phyloP scores from a whole-genome alignment of 2,888 invertebrate genomes.

The Phaedon cochleariae region DNA sequence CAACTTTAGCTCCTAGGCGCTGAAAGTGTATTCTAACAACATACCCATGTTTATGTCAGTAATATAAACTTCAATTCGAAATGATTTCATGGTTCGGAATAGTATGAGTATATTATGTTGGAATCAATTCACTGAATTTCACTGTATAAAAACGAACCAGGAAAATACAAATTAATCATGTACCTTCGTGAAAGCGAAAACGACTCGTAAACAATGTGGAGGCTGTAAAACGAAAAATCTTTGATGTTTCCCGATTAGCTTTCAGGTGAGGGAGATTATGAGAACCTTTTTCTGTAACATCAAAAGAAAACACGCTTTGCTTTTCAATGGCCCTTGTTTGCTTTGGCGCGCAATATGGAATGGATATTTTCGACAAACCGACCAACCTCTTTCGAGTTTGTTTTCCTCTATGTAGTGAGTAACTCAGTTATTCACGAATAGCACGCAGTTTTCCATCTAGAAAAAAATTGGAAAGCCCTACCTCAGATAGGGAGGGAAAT shows the following conservation, averaged over 20 bases:
- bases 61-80: no score
- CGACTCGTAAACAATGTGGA: constrained; percentile 24
- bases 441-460: neutral
- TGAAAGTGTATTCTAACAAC: no score
- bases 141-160: neutral
- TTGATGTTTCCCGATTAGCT: constrained; percentile 31
- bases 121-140: no score
- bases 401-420: neutral
- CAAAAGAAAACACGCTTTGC: constrained; percentile 33
- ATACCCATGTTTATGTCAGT: no score
- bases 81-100: no score
- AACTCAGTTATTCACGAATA: neutral
- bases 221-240: constrained; percentile 23
- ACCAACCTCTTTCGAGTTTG: constrained; percentile 14
- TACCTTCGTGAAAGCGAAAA: constrained; percentile 10
- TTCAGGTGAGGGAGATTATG: constrained; percentile 32
- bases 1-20: no score
- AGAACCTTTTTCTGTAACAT: constrained; percentile 25
- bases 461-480: no score
- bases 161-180: constrained; percentile 2
- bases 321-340: constrained; percentile 32
- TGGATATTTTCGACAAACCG: constrained; percentile 27
- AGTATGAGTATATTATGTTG: no score
- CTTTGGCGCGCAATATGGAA: constrained; percentile 24
- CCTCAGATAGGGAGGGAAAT: no score